Base-by-base conservation (phyloP, 2,888 invertebrate genomes). In the Polylopha cassiicola region DNA sequence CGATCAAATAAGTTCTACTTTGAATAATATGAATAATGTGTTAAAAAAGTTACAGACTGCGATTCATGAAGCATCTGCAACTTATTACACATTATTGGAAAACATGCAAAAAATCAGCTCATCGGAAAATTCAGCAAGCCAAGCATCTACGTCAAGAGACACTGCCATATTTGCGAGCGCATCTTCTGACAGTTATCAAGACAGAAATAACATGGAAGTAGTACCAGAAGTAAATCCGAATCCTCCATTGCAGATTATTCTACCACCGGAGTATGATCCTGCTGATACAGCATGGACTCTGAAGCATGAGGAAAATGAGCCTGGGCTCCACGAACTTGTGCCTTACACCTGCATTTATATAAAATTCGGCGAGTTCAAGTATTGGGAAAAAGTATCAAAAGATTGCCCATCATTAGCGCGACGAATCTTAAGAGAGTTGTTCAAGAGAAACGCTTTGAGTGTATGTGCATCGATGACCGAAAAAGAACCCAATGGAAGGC, bases 371-470 rank as follows among this genome's bases (percentile, higher is more conserved):
- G 32, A 31, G 16, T 34, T 44, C 13, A 27, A 26, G 20, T 32
- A 44, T 26, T 39, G 22, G 22, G 21, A 31, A 20, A 15, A 27
- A 18, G 28, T 28, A 33, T 41, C 44, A 37, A 28, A 27, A 28
- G 17, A 41, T 41, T 37, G 41, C 22, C 28, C 24, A 37, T 37
- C 41, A 41, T 37, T 41, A 39, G 41, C 41, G 7, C 24, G 7
- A 45, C 37, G 33, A 41, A 29, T 45, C 10, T 34, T 41, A 37
- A 1, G 7, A 37, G 16, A 3, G 34, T 33, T 45, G 2, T 45
- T 45, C 41, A 41, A 20, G 22, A 34, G 18, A 24, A 37, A 33
- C 8, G 44, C 44, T 23, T 21, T 45, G 17, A 45, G 44, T 45
- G 37, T 45, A 33, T 41, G 41, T 26, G 37, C 11, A 20, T 27